Base-by-base conservation (phyloP, 2,797 vertebrate genomes). In the Eulemur coronatus region DNA sequence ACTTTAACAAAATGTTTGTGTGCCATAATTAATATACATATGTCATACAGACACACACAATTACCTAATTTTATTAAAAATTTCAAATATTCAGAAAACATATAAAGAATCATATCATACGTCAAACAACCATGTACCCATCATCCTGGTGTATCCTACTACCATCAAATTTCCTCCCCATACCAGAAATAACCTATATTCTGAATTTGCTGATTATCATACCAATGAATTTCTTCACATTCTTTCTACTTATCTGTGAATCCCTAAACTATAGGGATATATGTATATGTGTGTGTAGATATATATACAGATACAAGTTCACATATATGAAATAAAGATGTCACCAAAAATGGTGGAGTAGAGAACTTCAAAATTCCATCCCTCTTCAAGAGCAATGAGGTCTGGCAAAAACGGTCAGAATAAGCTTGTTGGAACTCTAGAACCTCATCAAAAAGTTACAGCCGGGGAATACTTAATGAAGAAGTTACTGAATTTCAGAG, bases 41-140 rank as follows among this genome's bases (percentile, higher is more conserved):
- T 10, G 4, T 69, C 7, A 84, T 17, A 94, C 26, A 89, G 67
- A 75, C 33, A 82, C 8, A 63, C 46, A 82, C 6, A 73, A 30
- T 13, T 79, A 84, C 2, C 43, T 63, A 81, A 75, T 38, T 61
- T 73, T 65, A 91, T 22, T 52, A 84, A 95, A 78, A 38, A 38
- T 59, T 69, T 84, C 57, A 73, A 80, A 43, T 89, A 84, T 59
- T 79, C 52, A 63, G n/a, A 87, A 96, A 70, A 84, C 22, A 89
- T 55, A 94, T 28, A 94, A 63, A 88, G 52, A 94, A 76, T 70
- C 43, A 43, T 35, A 46, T 59, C 43, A 43, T 35, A 46, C 50
- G 50, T 57, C 48, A 87, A 52, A 57, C 18, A 84, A 52, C 7
- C 61, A 78, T 28, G 24, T 55, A 55, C 41, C 20, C 33, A 41